A percentile compares a stretch with the other conserved stretches of the same genome.
Conservation (phyloP, 2,797 vertebrate species). For the Pteronotus mesoamericanus region DNA sequence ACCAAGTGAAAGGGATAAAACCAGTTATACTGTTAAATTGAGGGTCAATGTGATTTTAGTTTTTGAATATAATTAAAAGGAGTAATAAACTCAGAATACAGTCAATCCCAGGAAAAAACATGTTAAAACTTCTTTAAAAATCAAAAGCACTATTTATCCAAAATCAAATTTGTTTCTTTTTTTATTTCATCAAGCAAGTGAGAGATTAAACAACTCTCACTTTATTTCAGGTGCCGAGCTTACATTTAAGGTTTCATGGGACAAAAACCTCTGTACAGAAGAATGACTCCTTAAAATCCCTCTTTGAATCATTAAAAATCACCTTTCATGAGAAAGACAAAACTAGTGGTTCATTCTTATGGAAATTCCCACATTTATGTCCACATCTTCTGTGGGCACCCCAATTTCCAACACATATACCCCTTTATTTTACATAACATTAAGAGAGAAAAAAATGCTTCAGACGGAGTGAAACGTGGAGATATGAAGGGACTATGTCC, state of each 20-base stretch:
- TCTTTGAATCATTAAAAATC: conserved; percentile 7
- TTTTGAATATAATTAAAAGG: not conserved
- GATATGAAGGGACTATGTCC: not conserved
- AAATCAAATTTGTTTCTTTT: conserved; percentile 24
- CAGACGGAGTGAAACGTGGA: not conserved
- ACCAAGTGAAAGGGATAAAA: not conserved
- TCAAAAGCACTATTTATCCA: not conserved
- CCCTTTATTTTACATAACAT: not conserved
- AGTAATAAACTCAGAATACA: not conserved
- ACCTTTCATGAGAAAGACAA: not conserved
- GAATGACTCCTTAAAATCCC: not conserved
- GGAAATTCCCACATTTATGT: not conserved
- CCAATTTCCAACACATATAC: not conserved
- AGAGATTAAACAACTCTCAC: not conserved
- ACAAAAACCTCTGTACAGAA: not conserved
- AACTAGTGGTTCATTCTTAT: not conserved
- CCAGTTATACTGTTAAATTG: not conserved
- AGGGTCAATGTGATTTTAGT: not conserved
- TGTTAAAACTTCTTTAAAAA: not conserved
- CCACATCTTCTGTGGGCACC: not conserved
- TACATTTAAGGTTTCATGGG: not conserved
- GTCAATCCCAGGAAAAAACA: not conserved
- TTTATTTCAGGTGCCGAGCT: not conserved
- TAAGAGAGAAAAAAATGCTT: not conserved
- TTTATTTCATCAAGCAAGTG: not conserved